Evolutionary conservation across 2,888 invertebrate species (phyloP), one percentile per base, ranked within the genome.

Genomic region (Drosophila ezoana): DNA sequence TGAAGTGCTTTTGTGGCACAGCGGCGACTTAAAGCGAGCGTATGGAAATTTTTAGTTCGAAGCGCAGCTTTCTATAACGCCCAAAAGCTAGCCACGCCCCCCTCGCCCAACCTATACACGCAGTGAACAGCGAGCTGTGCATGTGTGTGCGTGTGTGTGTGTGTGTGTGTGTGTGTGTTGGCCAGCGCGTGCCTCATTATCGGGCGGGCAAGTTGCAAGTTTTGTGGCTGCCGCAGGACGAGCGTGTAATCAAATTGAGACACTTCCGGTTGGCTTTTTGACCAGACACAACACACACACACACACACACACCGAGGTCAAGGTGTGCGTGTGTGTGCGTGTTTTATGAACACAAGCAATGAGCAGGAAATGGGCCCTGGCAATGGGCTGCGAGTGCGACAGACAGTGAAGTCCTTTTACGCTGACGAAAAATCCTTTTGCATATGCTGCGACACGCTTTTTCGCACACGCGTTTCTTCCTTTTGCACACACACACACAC

Each of bases 181-280:
- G 56, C 67, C 38, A 52, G 65, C 60, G 60, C 56, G 56, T 73
- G 72, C 63, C 68, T 73, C 73, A 72, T 73, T 72, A 72, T 62
- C 53, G 13, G 59, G 40, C 45, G 41, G 61, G 32, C 45, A 10
- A 44, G 23, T 61, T 67, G 49, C 58, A 68, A 63, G 63, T 64
- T 57, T 59, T 59, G 59, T 43, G 52, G 58, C 63, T 43, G 63
- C 56, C 58, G 57, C 51, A 52, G 28, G 47, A 59, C 73, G 72
- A 64, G 73, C 65, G 56, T 71, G 78, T 73, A 69, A 80, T 80
- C 83, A 82, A 81, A 80, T 82, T 80, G 69, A 69, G 72, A 71
- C 70, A 83, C 77, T 81, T 79, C 78, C 49, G 69, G 72, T 62
- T 72, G 68, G 13, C 62, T 63, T 71, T 76, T 72, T 62, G 61